Evolutionary conservation across 2,888 invertebrate species (phyloP).

Genomic region (Onchidella celtica): DNA sequence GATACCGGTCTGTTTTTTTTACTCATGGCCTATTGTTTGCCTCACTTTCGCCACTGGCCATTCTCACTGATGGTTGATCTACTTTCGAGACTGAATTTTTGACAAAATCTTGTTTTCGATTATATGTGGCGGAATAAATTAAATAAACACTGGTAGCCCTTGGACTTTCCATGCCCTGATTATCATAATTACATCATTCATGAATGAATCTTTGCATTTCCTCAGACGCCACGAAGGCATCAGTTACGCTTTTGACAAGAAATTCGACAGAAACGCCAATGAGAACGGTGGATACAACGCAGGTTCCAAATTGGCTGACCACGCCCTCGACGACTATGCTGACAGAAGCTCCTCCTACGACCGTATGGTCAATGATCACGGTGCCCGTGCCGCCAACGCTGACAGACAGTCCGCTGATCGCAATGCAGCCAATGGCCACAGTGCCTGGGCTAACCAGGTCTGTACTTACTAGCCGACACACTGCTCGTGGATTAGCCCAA

Average conservation of each 20-base stretch:
- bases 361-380: neutral
- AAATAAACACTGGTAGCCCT: too few relatives aligned
- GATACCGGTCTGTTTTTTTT: too few relatives aligned
- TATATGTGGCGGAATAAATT: too few relatives aligned
- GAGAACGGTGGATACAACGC: slow-evolving; percentile 22
- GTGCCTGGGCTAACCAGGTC: slow-evolving; percentile 13
- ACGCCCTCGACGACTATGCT: slow-evolving; percentile 2
- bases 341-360: neutral
- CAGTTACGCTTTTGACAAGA: slow-evolving; percentile 11
- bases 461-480: too few relatives aligned
- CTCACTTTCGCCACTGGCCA: too few relatives aligned
- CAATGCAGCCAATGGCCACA: neutral
- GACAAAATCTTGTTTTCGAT: too few relatives aligned
- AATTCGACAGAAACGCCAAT: slow-evolving; percentile 4
- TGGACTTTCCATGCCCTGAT: too few relatives aligned
- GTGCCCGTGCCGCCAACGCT: neutral
- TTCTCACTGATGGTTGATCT: too few relatives aligned
- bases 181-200: too few relatives aligned
- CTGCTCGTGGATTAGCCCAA: too few relatives aligned
- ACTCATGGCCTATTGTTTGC: too few relatives aligned
- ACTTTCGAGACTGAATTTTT: too few relatives aligned
- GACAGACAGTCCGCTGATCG: slow-evolving; percentile 24
- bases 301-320: slow-evolving; percentile 6
- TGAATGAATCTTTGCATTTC: neutral
- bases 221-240: slow-evolving; percentile 8